Evolutionary conservation across 2,888 invertebrate genomes (phyloP).

Genomic region (Sarcophaga subvicina): DNA sequence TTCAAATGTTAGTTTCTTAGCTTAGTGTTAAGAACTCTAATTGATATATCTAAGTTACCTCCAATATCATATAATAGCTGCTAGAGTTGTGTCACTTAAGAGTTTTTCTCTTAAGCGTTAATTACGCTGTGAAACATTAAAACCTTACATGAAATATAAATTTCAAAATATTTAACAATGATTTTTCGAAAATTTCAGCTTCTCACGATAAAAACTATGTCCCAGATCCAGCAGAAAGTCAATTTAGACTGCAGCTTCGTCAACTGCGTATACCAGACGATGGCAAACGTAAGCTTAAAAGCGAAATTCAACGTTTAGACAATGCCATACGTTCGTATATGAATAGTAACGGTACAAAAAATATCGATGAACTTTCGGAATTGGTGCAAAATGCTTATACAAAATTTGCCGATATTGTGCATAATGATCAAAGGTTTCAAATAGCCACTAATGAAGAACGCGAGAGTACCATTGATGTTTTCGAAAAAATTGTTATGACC

Average conservation of each 20-base stretch:
- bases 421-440: slow-evolving; percentile 78
- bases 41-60: too few species aligned
- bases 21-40: too few species aligned
- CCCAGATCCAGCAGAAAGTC: slow-evolving; percentile 78
- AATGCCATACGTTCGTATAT: slow-evolving; percentile 78
- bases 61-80: not conserved
- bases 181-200: slow-evolving; percentile 37
- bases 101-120: too few species aligned
- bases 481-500: slow-evolving; percentile 96
- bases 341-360: slow-evolving; percentile 75
- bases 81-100: not conserved
- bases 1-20: too few species aligned
- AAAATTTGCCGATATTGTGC: slow-evolving; percentile 78
- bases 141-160: too few species aligned
- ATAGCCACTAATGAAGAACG: slow-evolving; percentile 85
- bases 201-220: slow-evolving; percentile 73
- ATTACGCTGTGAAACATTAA: too few species aligned
- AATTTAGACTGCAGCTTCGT: slow-evolving; percentile 78
- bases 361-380: slow-evolving; percentile 93
- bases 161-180: too few species aligned
- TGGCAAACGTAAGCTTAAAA: slow-evolving; percentile 79
- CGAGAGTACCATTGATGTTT: slow-evolving; percentile 93
- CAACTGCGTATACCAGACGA: slow-evolving; percentile 80
- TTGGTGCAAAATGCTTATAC: slow-evolving; percentile 94
- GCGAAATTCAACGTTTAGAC: slow-evolving; percentile 80